Conservation (phyloP, 2,888 invertebrate species). For the Epicampocera succincta region DNA sequence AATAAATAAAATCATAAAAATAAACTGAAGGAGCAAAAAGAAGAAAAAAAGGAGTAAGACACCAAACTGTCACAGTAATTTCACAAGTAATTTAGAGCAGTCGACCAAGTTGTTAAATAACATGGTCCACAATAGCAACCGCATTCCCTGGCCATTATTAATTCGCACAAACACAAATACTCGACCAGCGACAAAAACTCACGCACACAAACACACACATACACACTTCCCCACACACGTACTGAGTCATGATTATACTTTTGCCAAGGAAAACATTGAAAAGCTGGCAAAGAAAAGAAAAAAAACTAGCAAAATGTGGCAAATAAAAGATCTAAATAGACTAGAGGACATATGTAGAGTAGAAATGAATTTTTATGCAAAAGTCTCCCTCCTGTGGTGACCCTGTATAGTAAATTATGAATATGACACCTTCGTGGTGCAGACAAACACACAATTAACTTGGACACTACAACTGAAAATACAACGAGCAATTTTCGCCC, state of each 20-base stretch:
- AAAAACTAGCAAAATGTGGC: not conserved
- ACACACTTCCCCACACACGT: not conserved
- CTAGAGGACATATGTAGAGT: conserved; percentile 62
- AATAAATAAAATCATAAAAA: conserved; percentile 55
- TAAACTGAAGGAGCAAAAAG: conserved; percentile 37
- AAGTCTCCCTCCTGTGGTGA: conserved; percentile 76
- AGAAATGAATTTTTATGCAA: conserved; percentile 60
- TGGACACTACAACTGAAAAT: conserved; percentile 68
- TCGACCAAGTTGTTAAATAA: conserved; percentile 70
- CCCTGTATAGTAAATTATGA: conserved; percentile 80
- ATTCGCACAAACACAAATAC: conserved; percentile 40
- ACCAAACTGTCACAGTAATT: conserved; percentile 72
- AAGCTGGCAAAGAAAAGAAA: conserved; percentile 9
- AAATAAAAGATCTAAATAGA: conserved; percentile 39
- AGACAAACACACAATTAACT: conserved; percentile 71
- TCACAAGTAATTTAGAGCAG: conserved; percentile 72
- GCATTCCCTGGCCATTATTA: conserved; percentile 62
- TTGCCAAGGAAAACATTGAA: conserved; percentile 18
- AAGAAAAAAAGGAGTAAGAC: conserved; percentile 44
- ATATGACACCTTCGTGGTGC: conserved; percentile 78
- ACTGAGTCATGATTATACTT: not conserved
- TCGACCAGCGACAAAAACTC: conserved; percentile 29
- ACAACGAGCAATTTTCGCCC: conserved; percentile 29
- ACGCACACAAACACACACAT: not conserved
- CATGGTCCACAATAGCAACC: conserved; percentile 58